A percentile compares a stretch with the other conserved stretches of the same genome.
These are phyloP conservation scores for Heteromurus nitidus DNA, from an alignment of 2,888 invertebrate species.

Conservation along the genomic window DNA sequence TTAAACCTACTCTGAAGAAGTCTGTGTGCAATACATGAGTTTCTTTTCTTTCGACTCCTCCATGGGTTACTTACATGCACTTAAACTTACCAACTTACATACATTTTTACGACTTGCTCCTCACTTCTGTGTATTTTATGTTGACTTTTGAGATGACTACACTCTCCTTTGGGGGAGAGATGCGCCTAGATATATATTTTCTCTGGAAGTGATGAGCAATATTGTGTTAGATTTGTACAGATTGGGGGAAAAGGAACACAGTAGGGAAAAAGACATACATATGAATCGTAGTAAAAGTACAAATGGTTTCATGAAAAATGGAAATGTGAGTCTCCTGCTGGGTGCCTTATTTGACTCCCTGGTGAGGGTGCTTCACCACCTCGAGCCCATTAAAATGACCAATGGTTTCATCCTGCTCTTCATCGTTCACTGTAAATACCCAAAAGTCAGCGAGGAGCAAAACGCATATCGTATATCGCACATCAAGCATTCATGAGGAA, in stretches of 20 bases:
- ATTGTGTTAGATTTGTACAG: no score
- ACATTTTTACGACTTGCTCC: constrained; percentile 53
- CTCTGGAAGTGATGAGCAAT: constrained; percentile 21
- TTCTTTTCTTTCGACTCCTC: constrained; percentile 7
- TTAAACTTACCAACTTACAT: constrained; percentile 42
- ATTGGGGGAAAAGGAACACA: no score
- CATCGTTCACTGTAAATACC: not conserved
- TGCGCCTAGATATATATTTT: no score
- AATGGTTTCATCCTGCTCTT: constrained; percentile 64
- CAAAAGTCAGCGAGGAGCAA: not conserved
- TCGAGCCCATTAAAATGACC: constrained; percentile 71
- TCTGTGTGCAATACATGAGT: constrained; percentile 26
- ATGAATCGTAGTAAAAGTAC: constrained; percentile 27
- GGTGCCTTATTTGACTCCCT: constrained; percentile 72
- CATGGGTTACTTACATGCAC: constrained; percentile 31
- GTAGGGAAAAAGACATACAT: no score
- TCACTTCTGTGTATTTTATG: constrained; percentile 49
- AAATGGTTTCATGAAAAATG: constrained; percentile 71
- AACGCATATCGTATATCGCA: no score
- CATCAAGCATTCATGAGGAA: no score
- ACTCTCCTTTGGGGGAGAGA: no score
- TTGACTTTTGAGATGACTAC: not conserved
- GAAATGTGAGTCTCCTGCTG: constrained; percentile 70
- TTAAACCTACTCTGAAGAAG: no score
- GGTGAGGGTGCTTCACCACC: constrained; percentile 72